Conservation (phyloP, 2,797 vertebrate species). For the Galago senegalensis region DNA sequence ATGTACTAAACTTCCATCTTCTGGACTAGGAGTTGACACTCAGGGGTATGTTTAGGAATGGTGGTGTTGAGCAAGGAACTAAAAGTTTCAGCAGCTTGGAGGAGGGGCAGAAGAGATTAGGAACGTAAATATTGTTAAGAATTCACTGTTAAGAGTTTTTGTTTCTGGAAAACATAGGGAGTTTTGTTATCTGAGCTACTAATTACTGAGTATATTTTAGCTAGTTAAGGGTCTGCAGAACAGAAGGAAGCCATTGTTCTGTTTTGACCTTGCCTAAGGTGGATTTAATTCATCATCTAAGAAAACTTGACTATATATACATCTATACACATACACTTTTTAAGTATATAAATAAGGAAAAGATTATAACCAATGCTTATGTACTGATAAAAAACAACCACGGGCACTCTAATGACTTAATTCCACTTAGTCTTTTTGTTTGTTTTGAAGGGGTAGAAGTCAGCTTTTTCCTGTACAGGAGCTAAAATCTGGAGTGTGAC, state of each 20-base stretch:
- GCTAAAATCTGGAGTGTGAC: not conserved
- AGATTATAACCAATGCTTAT: not conserved
- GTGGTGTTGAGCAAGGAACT: not conserved
- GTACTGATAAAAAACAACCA: constrained; percentile 7
- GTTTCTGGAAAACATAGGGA: constrained; percentile 38
- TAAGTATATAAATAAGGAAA: not conserved
- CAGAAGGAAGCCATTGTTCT: not conserved
- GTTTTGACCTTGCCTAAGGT: constrained; percentile 14
- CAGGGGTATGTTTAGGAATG: not conserved
- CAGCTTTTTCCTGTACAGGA: constrained; percentile 1
- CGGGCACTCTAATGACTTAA: not conserved
- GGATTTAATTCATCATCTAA: not conserved
- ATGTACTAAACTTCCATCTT: not conserved
- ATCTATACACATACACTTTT: not conserved
- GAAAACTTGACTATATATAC: not conserved
- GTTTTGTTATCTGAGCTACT: not conserved
- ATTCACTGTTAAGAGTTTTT: constrained; percentile 30
- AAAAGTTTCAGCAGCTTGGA: not conserved
- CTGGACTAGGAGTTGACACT: constrained; percentile 39
- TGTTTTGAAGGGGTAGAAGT: constrained; percentile 44
- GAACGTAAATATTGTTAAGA: not conserved
- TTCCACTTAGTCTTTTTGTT: constrained; percentile 14
- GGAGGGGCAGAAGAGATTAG: not conserved
- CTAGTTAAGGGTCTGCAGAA: not conserved
- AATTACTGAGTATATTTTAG: not conserved